phyloP scores from a whole-genome alignment of 2,888 invertebrate species.

The Phortica okadai region DNA sequence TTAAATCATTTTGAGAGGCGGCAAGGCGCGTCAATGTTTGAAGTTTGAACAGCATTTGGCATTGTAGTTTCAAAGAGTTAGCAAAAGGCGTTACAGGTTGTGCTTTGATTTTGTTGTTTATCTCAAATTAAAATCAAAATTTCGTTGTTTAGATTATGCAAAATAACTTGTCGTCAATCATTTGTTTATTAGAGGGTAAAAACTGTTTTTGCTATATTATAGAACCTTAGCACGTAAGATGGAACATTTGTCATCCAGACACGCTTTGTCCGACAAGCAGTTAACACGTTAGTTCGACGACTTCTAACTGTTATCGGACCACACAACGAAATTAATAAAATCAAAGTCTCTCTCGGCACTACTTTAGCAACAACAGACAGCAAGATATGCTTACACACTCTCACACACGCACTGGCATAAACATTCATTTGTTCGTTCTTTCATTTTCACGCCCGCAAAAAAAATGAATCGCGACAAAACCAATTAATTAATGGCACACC shows the following conservation, averaged over 20 bases:
- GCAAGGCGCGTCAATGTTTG: slow-evolving; percentile 55
- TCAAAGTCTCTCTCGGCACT: neutral
- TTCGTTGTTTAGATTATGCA: slow-evolving; percentile 11
- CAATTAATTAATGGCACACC: slow-evolving; percentile 33
- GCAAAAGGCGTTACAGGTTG: neutral
- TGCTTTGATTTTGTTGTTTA: neutral
- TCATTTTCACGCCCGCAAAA: slow-evolving; percentile 7
- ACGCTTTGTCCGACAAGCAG: neutral
- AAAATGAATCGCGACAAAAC: slow-evolving; percentile 27
- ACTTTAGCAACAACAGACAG: neutral
- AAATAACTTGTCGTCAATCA: neutral
- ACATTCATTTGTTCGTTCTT: neutral
- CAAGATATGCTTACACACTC: neutral
- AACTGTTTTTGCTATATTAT: too few relatives aligned
- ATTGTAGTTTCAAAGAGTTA: neutral
- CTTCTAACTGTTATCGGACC: slow-evolving; percentile 4
- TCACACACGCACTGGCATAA: neutral
- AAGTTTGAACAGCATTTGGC: slow-evolving; percentile 46
- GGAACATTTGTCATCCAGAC: too few relatives aligned
- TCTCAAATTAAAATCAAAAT: slow-evolving; percentile 18
- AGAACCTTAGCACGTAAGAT: too few relatives aligned
- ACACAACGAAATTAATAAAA: slow-evolving; percentile 5
- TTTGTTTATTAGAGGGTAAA: too few relatives aligned
- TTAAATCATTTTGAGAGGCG: slow-evolving; percentile 61
- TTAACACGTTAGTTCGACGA: neutral